Evolutionary conservation across 2,797 vertebrate genomes (phyloP), one percentile per base, ranked within the genome.

Genomic region (Cossypha niveicapilla): DNA sequence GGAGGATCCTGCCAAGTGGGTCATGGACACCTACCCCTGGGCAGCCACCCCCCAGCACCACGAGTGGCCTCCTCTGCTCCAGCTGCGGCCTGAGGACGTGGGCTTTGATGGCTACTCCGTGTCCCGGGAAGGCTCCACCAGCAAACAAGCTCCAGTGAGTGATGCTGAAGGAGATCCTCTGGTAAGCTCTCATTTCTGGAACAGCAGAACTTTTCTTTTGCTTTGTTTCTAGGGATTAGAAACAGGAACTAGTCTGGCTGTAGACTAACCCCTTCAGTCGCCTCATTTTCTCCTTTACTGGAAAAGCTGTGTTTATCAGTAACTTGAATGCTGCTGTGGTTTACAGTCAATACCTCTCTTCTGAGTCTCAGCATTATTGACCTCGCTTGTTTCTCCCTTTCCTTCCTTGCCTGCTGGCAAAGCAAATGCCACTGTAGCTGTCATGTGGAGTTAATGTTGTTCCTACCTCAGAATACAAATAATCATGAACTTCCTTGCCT

Each of bases 1-100:
- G 99, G 99, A 99, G 76, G 99, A 99, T 85, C 99, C 99, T 3
- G 99, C 99, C 27, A 98, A 98, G 77, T 99, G 99, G 99, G 99
- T 99, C 42, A 99, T 98, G 92, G 99, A 99, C 94, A 99, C 98
- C 11, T 99, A 99, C 77, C 99, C 99, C 0, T 99, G 99, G 99
- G 98, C 98, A 0, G 98, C 98, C 61, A 98, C 97, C 39, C 98
- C 98, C 0, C 97, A 98, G 71, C 98, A 98, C 23, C 98, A 98
- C 0, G 99, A 99, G 89, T 99, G 99, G 99, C 99, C 99, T 7
- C 98, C 99, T 3, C 97, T 99, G 86, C 98, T 99, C 11, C 99
- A 99, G 97, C 98, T 99, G 54, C 98, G 99, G 22, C 99, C 99
- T 0, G 99, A 99, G 92, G 99, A 99, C 3, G 99, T 99, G n/a